These are phyloP conservation scores for Tholera decimalis DNA, from an alignment of 2,888 invertebrate genomes.

Conservation along the genomic window DNA sequence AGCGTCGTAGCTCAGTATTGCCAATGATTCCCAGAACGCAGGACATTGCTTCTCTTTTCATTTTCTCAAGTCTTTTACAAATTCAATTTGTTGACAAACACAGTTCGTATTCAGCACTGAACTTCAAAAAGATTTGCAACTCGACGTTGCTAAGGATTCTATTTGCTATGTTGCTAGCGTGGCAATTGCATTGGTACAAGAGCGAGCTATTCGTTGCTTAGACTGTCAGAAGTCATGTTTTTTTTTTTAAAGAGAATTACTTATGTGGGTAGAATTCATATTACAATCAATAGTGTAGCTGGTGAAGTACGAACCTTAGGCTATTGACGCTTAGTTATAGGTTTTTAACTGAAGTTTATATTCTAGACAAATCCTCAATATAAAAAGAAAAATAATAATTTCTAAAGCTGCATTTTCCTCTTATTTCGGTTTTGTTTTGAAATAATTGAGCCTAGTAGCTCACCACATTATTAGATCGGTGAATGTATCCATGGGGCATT, in stretches of 20 bases:
- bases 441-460: no score
- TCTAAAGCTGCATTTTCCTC: no score
- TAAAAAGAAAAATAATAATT: no score
- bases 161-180: constrained; percentile 10
- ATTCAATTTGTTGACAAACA: constrained; percentile 36
- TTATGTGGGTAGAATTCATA: no score
- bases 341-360: no score
- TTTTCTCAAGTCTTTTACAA: constrained; percentile 27
- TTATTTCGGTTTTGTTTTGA: no score
- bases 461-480: no score
- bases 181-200: constrained; percentile 1
- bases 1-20: background rate
- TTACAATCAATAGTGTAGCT: background rate
- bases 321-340: no score
- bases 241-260: no score
- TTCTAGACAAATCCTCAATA: no score
- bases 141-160: constrained; percentile 2
- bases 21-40: constrained; percentile 11
- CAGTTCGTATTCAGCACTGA: constrained; percentile 16
- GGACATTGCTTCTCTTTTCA: background rate
- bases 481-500: no score
- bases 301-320: no score
- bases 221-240: background rate
- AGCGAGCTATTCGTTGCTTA: background rate
- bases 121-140: constrained; percentile 26